Evolutionary conservation across 2,113 vertebrate species (phyloP).

Genomic region (Podocnemis expansa): DNA sequence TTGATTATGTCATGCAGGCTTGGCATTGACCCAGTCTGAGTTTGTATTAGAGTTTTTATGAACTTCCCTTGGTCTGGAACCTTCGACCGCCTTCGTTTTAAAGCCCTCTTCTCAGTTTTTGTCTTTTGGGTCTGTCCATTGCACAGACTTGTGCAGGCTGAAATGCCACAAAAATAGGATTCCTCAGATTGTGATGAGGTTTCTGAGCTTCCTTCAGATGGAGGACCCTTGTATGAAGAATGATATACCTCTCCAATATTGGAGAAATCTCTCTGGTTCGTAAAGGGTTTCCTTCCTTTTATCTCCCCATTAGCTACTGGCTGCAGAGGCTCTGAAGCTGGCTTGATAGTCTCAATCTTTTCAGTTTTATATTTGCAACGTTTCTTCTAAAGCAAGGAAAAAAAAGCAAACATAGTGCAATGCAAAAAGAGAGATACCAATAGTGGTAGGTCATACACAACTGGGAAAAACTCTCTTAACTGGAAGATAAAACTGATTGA

Average conservation of each 20-base stretch:
- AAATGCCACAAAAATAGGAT: conserved; percentile 88
- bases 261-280: conserved; percentile 83
- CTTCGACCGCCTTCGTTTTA: conserved; percentile 90
- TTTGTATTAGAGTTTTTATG: conserved; percentile 86
- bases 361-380: conserved; percentile 93
- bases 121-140: conserved; percentile 86
- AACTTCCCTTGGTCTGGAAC: conserved; percentile 85
- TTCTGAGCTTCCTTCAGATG: conserved; percentile 89
- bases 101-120: conserved; percentile 91
- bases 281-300: conserved; percentile 84
- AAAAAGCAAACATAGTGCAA: conserved; percentile 21
- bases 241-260: conserved; percentile 83
- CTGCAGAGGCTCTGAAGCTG: conserved; percentile 72
- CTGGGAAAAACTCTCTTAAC: not conserved
- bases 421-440: not conserved
- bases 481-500: not conserved
- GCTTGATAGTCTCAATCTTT: conserved; percentile 87
- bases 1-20: conserved; percentile 94
- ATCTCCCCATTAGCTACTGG: conserved; percentile 81
- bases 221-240: conserved; percentile 83
- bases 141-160: conserved; percentile 84
- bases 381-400: conserved; percentile 86
- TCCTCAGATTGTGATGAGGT: conserved; percentile 94
- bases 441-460: not conserved
- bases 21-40: conserved; percentile 85